A percentile compares a stretch with the other conserved stretches of the same genome.
phyloP scores from a whole-genome alignment of 2,113 vertebrate species.

The Propithecus coquereli region DNA sequence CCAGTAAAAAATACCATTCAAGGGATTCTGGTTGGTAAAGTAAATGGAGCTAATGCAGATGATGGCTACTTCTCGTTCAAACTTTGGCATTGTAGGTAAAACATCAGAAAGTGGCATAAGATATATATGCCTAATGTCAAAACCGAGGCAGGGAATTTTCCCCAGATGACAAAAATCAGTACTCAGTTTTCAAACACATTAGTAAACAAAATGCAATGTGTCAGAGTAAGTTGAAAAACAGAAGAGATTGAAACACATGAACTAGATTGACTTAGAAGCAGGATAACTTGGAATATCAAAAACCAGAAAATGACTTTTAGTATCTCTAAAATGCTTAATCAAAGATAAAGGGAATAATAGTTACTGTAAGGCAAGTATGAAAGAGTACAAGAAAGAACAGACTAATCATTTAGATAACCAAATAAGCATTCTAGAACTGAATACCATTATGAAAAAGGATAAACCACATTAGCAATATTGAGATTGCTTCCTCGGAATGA shows the following conservation, averaged over 20 bases:
- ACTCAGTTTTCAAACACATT: background rate
- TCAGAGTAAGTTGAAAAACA: background rate
- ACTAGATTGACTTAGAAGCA: background rate
- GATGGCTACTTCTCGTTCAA: background rate
- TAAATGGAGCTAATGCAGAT: background rate
- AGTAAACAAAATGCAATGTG: background rate
- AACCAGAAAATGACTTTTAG: background rate
- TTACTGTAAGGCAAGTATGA: background rate
- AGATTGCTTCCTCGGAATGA: constrained; percentile 9
- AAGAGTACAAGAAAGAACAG: background rate
- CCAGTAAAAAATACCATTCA: no score
- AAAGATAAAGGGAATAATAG: background rate
- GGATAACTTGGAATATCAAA: background rate
- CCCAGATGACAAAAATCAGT: background rate
- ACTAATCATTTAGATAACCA: background rate
- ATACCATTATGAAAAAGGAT: no score
- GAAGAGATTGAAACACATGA: background rate
- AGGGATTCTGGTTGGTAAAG: background rate
- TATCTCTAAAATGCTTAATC: background rate
- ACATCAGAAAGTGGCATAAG: background rate
- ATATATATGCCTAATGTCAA: background rate
- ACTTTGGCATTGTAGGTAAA: background rate
- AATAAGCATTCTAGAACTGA: background rate
- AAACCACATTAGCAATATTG: background rate
- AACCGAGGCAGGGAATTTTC: background rate